These are phyloP conservation scores for Sterrhoptilus dennistouni DNA, from an alignment of 2,113 vertebrate species.

Conservation along the genomic window DNA sequence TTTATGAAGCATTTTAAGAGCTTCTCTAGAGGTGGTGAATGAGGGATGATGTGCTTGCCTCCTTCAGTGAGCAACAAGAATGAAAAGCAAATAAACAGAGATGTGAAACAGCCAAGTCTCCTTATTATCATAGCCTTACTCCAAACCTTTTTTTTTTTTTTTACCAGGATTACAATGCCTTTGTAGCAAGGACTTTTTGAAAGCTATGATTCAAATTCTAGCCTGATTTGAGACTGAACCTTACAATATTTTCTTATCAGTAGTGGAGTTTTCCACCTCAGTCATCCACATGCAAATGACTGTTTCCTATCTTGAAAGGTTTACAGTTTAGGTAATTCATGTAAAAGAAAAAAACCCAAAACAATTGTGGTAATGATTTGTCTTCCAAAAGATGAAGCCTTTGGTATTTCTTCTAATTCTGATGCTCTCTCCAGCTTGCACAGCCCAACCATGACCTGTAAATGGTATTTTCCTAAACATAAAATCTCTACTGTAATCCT, in stretches of 20 bases:
- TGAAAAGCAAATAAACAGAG: not conserved
- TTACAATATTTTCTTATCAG: not conserved
- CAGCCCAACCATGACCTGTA: not conserved
- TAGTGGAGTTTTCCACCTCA: accelerated
- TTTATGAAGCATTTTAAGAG: not conserved
- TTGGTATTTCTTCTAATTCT: not conserved
- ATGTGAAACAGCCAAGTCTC: not conserved
- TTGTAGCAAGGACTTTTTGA: not conserved
- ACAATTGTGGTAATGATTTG: not conserved
- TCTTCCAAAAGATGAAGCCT: not conserved
- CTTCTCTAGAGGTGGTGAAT: not conserved
- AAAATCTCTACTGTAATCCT: not conserved
- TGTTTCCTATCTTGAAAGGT: not conserved
- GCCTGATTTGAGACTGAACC: not conserved
- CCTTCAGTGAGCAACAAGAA: not conserved
- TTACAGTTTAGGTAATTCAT: not conserved
- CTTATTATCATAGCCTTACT: not conserved
- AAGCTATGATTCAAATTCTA: not conserved
- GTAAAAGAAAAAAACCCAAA: not conserved
- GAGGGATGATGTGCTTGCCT: not conserved
- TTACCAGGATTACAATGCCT: not conserved
- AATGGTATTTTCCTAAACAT: not conserved
- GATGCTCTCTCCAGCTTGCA: not conserved
- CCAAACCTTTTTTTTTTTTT: not conserved
- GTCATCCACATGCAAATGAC: not conserved